A percentile compares a stretch with the other conserved stretches of the same genome.
These are phyloP conservation scores for Aromia moschata DNA, from an alignment of 2,888 invertebrate genomes.

Conservation along the genomic window DNA sequence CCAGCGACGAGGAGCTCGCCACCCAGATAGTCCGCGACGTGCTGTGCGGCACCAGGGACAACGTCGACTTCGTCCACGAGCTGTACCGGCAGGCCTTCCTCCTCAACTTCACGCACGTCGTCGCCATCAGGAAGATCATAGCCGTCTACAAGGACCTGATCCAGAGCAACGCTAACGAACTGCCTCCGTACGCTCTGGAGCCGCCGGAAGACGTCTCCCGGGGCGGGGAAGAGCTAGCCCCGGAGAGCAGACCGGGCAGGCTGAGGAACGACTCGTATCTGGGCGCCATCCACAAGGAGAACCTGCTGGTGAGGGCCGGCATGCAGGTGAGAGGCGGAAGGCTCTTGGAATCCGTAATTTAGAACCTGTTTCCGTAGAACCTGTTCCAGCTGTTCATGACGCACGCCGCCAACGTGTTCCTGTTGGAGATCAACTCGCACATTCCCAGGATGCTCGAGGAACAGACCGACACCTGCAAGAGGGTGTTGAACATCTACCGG, in stretches of 20 bases:
- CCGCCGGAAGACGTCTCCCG: conserved; percentile 65
- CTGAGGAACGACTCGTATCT: conserved; percentile 87
- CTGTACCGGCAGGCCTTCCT: conserved; percentile 93
- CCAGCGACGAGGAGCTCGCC: conserved; percentile 60
- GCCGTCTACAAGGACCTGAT: conserved; percentile 96
- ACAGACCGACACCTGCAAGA: conserved; percentile 95
- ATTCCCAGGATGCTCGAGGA: conserved; percentile 82
- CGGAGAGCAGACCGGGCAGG: conserved; percentile 60
- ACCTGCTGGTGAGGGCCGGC: conserved; percentile 82
- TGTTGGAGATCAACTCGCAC: conserved; percentile 73
- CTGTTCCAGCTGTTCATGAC: conserved; percentile 90
- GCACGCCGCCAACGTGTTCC: conserved; percentile 94
- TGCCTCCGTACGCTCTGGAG: conserved; percentile 84
- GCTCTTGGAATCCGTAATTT: too few species aligned
- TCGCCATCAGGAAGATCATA: conserved; percentile 88
- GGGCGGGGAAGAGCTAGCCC: conserved; percentile 36
- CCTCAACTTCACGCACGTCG: conserved; percentile 84
- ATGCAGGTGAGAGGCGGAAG: too few species aligned
- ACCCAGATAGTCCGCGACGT: conserved; percentile 85
- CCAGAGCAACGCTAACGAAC: conserved; percentile 79
- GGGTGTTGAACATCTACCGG: conserved; percentile 94
- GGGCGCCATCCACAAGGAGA: conserved; percentile 83
- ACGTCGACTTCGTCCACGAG: conserved; percentile 95
- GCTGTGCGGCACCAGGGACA: conserved; percentile 85
- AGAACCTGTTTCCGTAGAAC: too few species aligned